A percentile compares a stretch with the other conserved stretches of the same genome.
phyloP scores from a whole-genome alignment of 2,113 vertebrate species.

The Seriola dumerili region DNA sequence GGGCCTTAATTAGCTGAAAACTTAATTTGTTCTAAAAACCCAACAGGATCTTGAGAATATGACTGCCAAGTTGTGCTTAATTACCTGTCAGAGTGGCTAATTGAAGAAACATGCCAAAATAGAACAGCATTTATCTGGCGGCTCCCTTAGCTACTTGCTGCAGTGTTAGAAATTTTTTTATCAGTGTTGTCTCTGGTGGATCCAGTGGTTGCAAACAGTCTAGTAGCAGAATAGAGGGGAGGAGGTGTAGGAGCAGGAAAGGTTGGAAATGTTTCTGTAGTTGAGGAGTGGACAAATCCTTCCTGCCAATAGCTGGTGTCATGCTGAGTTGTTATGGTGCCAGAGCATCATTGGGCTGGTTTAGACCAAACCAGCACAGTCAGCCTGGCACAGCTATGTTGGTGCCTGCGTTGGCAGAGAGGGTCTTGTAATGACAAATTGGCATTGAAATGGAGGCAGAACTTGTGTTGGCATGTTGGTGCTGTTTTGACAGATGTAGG shows the following conservation, averaged over 20 bases:
- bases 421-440: slow-evolving; percentile 59
- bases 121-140: neutral
- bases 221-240: neutral
- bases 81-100: neutral
- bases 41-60: neutral
- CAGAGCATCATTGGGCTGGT: slow-evolving; percentile 36
- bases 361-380: slow-evolving; percentile 16
- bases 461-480: slow-evolving; percentile 17
- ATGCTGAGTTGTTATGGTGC: slow-evolving; percentile 43
- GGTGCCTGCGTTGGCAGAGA: slow-evolving; percentile 19
- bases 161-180: neutral
- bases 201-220: neutral
- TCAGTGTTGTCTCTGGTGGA: neutral
- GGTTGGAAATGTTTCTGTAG: neutral
- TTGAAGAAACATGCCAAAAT: neutral
- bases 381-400: slow-evolving; percentile 18
- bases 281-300: neutral
- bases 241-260: neutral
- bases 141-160: neutral
- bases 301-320: slow-evolving; percentile 39
- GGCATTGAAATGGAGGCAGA: slow-evolving; percentile 9
- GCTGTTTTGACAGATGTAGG: slow-evolving; percentile 17
- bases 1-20: neutral
- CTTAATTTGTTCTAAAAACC: neutral
- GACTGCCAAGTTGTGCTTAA: neutral